Evolutionary conservation across 2,797 vertebrate genomes (phyloP).

Genomic region (Rhinichthys osculus): DNA sequence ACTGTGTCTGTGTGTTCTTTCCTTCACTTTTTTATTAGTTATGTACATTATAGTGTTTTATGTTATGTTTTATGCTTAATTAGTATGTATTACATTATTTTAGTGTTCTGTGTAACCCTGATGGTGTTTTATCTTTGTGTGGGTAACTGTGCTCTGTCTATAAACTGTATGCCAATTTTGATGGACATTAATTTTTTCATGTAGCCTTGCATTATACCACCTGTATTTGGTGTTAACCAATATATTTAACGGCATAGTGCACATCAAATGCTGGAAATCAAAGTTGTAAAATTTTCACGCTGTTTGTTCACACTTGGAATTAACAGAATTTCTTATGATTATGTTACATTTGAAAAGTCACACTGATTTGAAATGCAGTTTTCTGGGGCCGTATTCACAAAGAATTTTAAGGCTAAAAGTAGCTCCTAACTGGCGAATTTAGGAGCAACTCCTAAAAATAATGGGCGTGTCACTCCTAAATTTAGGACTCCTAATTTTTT

Average conservation of each 20-base stretch:
- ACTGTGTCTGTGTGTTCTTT: too few species aligned
- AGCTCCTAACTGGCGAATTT: too few species aligned
- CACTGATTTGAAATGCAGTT: constrained; percentile 23
- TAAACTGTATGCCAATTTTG: neutral
- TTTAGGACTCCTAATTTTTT: too few species aligned
- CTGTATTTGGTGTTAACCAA: neutral
- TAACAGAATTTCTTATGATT: neutral
- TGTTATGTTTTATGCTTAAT: neutral
- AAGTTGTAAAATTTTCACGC: neutral
- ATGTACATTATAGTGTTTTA: too few species aligned
- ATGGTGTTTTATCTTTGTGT: neutral
- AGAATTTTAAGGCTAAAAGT: too few species aligned
- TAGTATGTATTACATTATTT: neutral
- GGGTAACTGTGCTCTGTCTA: neutral
- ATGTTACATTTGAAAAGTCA: neutral
- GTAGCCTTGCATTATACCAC: neutral
- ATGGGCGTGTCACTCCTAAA: too few species aligned
- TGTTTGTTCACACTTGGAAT: constrained; percentile 1
- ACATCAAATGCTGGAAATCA: neutral
- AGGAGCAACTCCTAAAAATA: too few species aligned
- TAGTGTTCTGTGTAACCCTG: neutral
- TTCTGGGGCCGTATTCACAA: too few species aligned
- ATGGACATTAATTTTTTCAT: neutral
- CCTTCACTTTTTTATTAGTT: neutral
- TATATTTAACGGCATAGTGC: neutral